phyloP scores from a whole-genome alignment of 2,888 invertebrate genomes.

The Ametastegia equiseti region DNA sequence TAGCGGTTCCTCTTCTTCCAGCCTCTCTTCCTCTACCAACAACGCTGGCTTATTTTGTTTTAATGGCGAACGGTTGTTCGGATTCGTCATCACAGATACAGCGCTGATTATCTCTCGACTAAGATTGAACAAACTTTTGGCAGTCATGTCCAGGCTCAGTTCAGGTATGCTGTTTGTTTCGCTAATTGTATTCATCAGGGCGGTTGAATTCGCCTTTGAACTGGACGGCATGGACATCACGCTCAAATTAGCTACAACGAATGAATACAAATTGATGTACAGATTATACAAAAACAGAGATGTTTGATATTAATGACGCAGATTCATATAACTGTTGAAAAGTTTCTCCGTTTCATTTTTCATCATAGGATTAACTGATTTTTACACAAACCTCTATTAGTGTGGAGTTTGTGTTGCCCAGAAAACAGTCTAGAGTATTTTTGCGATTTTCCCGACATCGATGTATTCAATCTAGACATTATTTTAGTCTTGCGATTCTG shows the following conservation, averaged over 20 bases:
- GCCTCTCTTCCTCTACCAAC: slow-evolving; percentile 8
- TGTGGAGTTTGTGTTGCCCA: slow-evolving; percentile 36
- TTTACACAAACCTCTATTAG: slow-evolving; percentile 51
- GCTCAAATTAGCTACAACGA: slow-evolving; percentile 60
- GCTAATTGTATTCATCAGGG: slow-evolving; percentile 56
- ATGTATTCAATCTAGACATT: background rate
- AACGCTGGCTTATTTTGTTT: slow-evolving; percentile 47
- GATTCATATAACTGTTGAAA: background rate
- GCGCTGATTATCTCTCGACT: slow-evolving; percentile 56
- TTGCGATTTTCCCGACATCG: slow-evolving; percentile 55
- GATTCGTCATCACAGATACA: slow-evolving; percentile 47
- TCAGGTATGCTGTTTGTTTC: slow-evolving; percentile 59
- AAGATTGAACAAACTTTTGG: slow-evolving; percentile 54
- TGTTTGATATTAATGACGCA: background rate
- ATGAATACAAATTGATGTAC: slow-evolving; percentile 37
- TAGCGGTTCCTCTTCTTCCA: background rate
- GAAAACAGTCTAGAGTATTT: slow-evolving; percentile 69
- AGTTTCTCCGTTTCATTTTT: too few species aligned
- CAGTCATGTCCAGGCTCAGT: slow-evolving; percentile 56
- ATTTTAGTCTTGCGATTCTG: slow-evolving; percentile 48
- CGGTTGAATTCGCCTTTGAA: slow-evolving; percentile 62
- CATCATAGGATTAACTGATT: background rate
- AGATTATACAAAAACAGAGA: background rate
- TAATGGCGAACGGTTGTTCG: slow-evolving; percentile 27
- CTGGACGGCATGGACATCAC: slow-evolving; percentile 59